Evolutionary conservation across 35 echinoderm and acorn worm genomes (phyloP), one percentile per base, ranked within the genome.

Genomic region (Chiridota heheva): DNA sequence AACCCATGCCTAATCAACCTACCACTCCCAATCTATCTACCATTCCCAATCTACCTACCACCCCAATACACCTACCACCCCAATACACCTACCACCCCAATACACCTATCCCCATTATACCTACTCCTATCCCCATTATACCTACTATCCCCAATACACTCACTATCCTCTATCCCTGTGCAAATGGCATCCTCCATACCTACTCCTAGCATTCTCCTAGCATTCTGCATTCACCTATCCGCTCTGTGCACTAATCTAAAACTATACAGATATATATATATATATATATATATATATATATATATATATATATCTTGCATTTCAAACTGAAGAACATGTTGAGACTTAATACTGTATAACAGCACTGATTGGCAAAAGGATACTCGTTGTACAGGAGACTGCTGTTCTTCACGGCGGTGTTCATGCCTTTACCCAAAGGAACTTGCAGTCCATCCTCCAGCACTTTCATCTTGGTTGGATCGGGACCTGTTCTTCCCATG

Each of bases 331-430:
- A n/a, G n/a, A n/a, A n/a, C n/a, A n/a, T n/a, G 10, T 47, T 12
- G 5, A 33, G 40, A 40, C 65, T 31, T 69, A 4, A 20, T 1
- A 20, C 26, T 22, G 33, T 16, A 30, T 25, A 38, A 2, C 32
- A 38, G 2, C 12, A 15, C 4, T 5, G 4, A 25, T 0, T 49
- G 27, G 39, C 17, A 33, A 90, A 96, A 96, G 93, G 93, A 96
- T 96, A 96, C 93, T 96, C 93, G 58, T 96, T 96, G 73, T 96
- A 96, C 2, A 96, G 73, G 0, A 96, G 88, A 44, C 83, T 91
- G 25, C 80, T 80, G 20, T 68, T 56, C 22, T 15, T 12, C 15
- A 78, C 60, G 15, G 34, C 27, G n/a, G 73, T 66, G 2, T 70
- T 43, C 0, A 25, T 66, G 1, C 87, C 88, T 30, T 72, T 83